Evolutionary conservation across 2,888 invertebrate species (phyloP), one percentile per base, ranked within the genome.

Genomic region (Phlogophora meticulosa): DNA sequence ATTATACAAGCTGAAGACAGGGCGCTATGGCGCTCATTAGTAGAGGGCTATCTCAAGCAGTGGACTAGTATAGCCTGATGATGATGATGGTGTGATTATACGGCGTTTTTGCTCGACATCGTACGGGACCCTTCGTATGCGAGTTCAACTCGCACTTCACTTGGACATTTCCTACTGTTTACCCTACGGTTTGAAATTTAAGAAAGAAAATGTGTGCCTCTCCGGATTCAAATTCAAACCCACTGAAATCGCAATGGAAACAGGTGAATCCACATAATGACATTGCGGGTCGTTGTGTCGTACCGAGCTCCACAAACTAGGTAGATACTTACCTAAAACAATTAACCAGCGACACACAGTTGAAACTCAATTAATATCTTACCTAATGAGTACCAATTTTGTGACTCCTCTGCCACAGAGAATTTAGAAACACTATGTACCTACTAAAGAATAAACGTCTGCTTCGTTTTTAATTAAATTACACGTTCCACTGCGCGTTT

Each of bases 301-400:
- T 34, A 15, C 24, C 5, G 11, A 11, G n/a, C 10, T 34, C 10
- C 42, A 51, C 53, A 36, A 52, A 42, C 34, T 68, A 28, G 17
- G 17, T 51, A 24, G 34, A 17, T 49, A 24, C 22, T 17, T 22
- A 22, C 38, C 9, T 40, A 51, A 63, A 46, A 24, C 52, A 68
- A 64, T 64, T 36, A 67, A 24, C 7, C 4, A 11, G 17, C 17
- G 24, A 68, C 24, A 67, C 34, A 20, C 40, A 10, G 68, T 42
- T 28, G 20, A 20, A 68, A 64, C 69, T 11, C 55, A 68, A 52
- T 68, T 52, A 67, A 2, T 51, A 15, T 11, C 24, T 20, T 51
- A n/a, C n/a, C n/a, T n/a, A 67, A 68, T 51, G 17, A 51, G 4
- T 11, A 40, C 24, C 68, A 68, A 64, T 64, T 64, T 64, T 5